A percentile compares a stretch with the other conserved stretches of the same genome.
Evolutionary conservation across 1,140 invertebrate species (phyloP).

Genomic region (Eulimnadia texana): DNA sequence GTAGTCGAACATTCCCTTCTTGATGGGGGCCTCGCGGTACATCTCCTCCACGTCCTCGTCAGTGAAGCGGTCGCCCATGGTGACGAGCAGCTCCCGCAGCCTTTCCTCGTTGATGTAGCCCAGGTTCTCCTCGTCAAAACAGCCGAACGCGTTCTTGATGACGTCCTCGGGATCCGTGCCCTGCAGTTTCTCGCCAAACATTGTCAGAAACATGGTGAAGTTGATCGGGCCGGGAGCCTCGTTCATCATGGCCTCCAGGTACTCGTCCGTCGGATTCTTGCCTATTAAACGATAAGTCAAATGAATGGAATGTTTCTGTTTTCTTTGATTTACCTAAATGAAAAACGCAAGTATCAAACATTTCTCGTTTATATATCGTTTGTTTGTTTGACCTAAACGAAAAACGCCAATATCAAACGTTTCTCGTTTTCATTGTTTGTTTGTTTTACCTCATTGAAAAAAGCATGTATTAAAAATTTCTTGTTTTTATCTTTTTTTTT

Average conservation of each 20-base stretch:
- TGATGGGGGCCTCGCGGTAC: slow-evolving; percentile 95
- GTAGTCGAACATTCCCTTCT: slow-evolving; percentile 89
- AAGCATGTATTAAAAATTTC: too few relatives aligned
- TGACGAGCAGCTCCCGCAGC: slow-evolving; percentile 80
- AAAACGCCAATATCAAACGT: too few relatives aligned
- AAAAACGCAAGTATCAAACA: too few relatives aligned
- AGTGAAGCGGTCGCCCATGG: slow-evolving; percentile 93
- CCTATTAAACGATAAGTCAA: slow-evolving; percentile 35
- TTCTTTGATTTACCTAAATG: too few relatives aligned
- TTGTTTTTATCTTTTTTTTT: too few relatives aligned
- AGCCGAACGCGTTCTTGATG: slow-evolving; percentile 91
- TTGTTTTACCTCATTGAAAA: too few relatives aligned
- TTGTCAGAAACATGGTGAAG: slow-evolving; percentile 97
- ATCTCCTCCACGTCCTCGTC: slow-evolving; percentile 95
- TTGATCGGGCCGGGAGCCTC: slow-evolving; percentile 95
- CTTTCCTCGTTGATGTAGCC: slow-evolving; percentile 86
- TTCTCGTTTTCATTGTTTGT: too few relatives aligned
- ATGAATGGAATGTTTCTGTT: too few relatives aligned
- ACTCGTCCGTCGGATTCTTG: slow-evolving; percentile 86
- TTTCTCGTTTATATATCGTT: too few relatives aligned
- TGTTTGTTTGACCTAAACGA: too few relatives aligned
- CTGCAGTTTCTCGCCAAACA: slow-evolving; percentile 90
- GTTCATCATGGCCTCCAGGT: slow-evolving; percentile 93
- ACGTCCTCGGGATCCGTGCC: slow-evolving; percentile 93
- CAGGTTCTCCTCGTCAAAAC: slow-evolving; percentile 86